Percentiles rank a stretch among this genome's conserved stretches.
Conservation (phyloP, 2,797 vertebrate species). For the Premnoplex brunnescens region DNA sequence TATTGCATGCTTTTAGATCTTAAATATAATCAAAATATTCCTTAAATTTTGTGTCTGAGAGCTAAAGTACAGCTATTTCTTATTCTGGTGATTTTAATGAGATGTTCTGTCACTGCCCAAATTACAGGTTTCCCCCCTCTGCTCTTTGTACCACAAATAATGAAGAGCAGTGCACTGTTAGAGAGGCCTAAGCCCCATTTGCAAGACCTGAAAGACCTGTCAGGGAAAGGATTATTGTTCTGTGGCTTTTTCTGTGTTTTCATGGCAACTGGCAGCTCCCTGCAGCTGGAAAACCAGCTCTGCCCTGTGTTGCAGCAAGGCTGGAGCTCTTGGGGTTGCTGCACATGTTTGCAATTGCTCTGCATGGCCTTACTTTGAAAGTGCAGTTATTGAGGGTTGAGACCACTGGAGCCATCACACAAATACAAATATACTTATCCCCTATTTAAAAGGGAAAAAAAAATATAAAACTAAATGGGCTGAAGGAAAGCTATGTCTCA, state of each 20-base stretch:
- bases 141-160: not conserved
- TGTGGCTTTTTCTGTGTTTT: not conserved
- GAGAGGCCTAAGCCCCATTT: not conserved
- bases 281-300: not conserved
- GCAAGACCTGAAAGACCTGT: not conserved
- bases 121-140: not conserved
- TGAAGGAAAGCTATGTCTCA: not conserved
- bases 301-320: no score
- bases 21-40: not conserved
- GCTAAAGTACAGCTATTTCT: not conserved
- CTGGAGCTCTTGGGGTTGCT: not conserved
- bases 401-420: not conserved
- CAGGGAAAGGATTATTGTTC: not conserved
- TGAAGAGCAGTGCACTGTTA: not conserved
- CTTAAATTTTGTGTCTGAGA: not conserved
- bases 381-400: not conserved
- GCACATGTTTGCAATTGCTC: not conserved
- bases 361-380: not conserved
- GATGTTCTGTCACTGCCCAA: not conserved
- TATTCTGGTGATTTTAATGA: not conserved
- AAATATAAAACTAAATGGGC: conserved; percentile 7
- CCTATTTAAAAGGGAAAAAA: conserved; percentile 3
- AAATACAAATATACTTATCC: not conserved
- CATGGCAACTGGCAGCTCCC: not conserved
- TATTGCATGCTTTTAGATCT: not conserved